Percentiles rank a stretch among this genome's conserved stretches.
Conservation (phyloP, 2,113 vertebrate genomes). For the Todiramphus chloris region DNA sequence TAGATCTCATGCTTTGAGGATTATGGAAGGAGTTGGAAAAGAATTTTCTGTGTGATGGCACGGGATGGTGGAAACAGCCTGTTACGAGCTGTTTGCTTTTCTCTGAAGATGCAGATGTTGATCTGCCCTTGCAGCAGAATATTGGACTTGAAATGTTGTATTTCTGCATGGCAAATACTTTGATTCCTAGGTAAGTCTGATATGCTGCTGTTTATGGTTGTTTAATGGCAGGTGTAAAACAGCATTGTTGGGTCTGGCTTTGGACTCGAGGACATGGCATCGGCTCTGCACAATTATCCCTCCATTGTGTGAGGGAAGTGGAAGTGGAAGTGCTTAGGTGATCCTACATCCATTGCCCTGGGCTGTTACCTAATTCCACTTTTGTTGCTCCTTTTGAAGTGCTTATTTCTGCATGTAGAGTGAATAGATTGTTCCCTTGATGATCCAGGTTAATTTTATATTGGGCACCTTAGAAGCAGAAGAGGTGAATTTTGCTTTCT, state of each 20-base stretch:
- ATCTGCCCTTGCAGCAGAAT: slow-evolving; percentile 8
- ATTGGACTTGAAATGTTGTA: slow-evolving; percentile 3
- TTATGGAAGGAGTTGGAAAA: neutral
- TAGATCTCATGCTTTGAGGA: neutral
- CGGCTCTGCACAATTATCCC: neutral
- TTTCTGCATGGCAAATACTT: slow-evolving; percentile 22
- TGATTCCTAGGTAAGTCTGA: neutral
- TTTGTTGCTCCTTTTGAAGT: slow-evolving; percentile 15
- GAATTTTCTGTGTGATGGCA: neutral
- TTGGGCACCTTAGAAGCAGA: neutral
- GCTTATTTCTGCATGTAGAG: neutral
- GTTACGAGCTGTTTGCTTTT: neutral
- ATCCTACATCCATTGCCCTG: slow-evolving; percentile 10
- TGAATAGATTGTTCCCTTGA: neutral
- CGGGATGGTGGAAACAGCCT: neutral
- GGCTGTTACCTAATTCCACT: slow-evolving; percentile 4
- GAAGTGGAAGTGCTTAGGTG: slow-evolving; percentile 20
- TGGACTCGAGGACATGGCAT: neutral
- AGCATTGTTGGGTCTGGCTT: neutral
- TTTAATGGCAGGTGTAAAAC: slow-evolving; percentile 8
- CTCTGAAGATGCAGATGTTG: slow-evolving; percentile 13
- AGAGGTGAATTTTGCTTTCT: neutral
- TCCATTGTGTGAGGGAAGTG: neutral
- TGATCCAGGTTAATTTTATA: neutral
- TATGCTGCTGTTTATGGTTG: neutral